phyloP scores from a whole-genome alignment of 2,797 vertebrate species.

The Galagoides demidoff region DNA sequence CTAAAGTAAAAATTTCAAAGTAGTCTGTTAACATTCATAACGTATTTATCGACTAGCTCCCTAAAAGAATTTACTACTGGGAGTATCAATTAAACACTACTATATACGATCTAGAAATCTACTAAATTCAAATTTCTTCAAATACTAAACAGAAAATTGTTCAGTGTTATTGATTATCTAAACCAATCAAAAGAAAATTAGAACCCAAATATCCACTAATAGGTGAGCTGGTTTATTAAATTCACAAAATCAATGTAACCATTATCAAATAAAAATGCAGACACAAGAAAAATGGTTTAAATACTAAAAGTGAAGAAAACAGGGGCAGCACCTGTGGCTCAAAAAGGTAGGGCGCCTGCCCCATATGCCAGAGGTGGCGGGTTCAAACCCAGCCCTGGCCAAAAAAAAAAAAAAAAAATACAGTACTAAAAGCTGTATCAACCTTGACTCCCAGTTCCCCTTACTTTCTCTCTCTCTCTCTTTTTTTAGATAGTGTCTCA shows the following conservation, averaged over 20 bases:
- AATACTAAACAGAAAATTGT: conserved; percentile 38
- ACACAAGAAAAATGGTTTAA: neutral
- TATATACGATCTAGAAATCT: neutral
- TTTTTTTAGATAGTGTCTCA: too few relatives aligned
- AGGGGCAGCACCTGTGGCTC: too few relatives aligned
- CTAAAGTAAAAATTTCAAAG: conserved; percentile 25
- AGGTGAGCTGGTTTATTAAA: neutral
- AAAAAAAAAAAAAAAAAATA: too few relatives aligned
- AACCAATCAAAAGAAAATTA: neutral
- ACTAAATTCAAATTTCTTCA: neutral
- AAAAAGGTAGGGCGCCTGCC: too few relatives aligned
- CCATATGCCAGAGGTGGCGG: too few relatives aligned
- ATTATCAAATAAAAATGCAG: conserved; percentile 7
- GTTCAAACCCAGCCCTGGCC: too few relatives aligned
- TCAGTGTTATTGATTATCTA: conserved; percentile 10
- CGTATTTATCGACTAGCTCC: neutral
- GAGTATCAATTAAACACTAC: neutral
- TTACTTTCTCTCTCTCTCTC: too few relatives aligned
- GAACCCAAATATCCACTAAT: neutral
- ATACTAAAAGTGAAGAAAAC: neutral
- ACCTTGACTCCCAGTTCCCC: neutral
- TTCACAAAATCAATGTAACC: neutral
- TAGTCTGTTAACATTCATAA: neutral
- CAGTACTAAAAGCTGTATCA: neutral
- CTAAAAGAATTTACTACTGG: neutral